phyloP scores from a whole-genome alignment of 30 jellyfish, hydroid and myxozoan species.

The Sanderia malayensis region DNA sequence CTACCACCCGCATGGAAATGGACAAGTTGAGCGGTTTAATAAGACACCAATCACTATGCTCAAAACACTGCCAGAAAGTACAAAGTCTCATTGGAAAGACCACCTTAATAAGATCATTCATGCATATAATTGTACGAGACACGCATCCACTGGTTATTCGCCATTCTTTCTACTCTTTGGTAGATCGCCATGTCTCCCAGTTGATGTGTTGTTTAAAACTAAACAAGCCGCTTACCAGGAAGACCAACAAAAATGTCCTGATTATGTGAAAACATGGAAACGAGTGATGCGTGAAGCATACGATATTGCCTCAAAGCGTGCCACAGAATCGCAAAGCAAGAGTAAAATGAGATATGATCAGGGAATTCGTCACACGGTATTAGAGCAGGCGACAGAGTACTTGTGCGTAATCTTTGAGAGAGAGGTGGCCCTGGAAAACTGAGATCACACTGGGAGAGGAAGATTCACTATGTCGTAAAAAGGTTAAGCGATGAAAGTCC shows the following conservation, averaged over 20 bases:
- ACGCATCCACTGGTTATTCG: slow-evolving; percentile 22
- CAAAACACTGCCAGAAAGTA: slow-evolving; percentile 25
- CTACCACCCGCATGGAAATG: no score
- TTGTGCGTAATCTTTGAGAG: neutral
- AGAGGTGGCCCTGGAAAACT: neutral
- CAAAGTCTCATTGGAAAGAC: slow-evolving; percentile 13
- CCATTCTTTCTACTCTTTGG: slow-evolving; percentile 26
- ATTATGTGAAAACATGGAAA: slow-evolving; percentile 7
- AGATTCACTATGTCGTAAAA: neutral
- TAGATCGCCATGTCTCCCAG: slow-evolving; percentile 23
- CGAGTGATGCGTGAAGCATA: slow-evolving; percentile 1
- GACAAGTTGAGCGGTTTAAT: slow-evolving; percentile 12
- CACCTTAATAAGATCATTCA: slow-evolving; percentile 11
- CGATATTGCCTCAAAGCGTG: neutral
- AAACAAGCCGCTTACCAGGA: neutral
- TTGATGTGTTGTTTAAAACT: slow-evolving; percentile 15
- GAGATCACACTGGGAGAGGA: neutral
- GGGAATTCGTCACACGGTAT: neutral
- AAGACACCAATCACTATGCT: slow-evolving; percentile 20
- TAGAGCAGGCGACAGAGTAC: neutral
- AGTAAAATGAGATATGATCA: neutral
- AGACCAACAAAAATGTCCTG: neutral
- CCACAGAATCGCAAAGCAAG: neutral
- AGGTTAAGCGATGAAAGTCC: neutral
- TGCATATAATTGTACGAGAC: slow-evolving; percentile 32